Base-by-base conservation (phyloP, 2,888 invertebrate genomes). In the Calliopum simillimum region DNA sequence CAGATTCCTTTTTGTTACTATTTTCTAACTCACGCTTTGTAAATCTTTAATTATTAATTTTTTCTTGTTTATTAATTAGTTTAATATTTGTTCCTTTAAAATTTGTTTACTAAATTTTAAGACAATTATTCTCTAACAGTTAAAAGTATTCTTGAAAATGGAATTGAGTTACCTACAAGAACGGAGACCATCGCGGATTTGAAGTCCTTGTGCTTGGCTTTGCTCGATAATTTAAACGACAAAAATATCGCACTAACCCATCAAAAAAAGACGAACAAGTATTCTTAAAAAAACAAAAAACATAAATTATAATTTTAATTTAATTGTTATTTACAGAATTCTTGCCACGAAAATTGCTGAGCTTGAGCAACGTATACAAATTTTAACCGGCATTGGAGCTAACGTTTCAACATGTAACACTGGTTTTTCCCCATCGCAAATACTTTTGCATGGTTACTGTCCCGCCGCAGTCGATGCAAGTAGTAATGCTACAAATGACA, bases 221-320 rank as follows among this genome's bases (percentile, higher is more conserved):
- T 96, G 49, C 88, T 96, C 78, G 96, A 96, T 82, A 91, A 94
- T 59, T 87, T 96, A 47, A 94, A 93, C 85, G 96, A 96, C 82
- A 96, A 96, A 86, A 93, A 92, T 62, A 88, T 94, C 71, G 95
- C 95, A 1, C 85, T 96, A 41, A 91, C 91, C 73, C 96, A 96
- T 86, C 95, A 95, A 79, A 91, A 93, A 79, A 94, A 94, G 86
- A 93, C 95, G 5, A 96, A 96, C 85, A 93, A 92, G 93, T 93
- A 88, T 33, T 33, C 8, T n/a, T n/a, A n/a, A n/a, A n/a, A n/a
- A n/a, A n/a, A n/a, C 81, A 80, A 83, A n/a, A 51, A 63, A 14
- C 4, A 49, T 51, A 33, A 33, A 14, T 41, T 61, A 33, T 23
- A 49, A 25, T n/a, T 33, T 33, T 33, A 33, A 55, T 4, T 33